Evolutionary conservation across 2,113 vertebrate species (phyloP).

Genomic region (Myrmophylax atrothorax): DNA sequence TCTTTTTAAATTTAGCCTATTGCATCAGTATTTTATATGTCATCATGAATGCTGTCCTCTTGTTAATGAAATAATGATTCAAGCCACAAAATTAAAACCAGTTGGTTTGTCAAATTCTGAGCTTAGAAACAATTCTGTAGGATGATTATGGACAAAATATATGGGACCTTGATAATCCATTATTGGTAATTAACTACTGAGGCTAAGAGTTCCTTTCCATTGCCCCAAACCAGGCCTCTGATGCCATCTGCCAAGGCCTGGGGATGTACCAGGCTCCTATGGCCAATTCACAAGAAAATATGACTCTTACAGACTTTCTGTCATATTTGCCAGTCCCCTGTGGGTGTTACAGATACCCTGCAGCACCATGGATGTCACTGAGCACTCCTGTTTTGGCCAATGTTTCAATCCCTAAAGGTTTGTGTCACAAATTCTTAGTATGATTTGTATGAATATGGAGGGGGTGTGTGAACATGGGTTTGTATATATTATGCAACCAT

Average conservation of each 20-base stretch:
- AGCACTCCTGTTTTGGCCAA: neutral
- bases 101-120: conserved; percentile 1
- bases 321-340: neutral
- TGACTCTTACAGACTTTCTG: neutral
- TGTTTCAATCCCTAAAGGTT: neutral
- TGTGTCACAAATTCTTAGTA: neutral
- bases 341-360: neutral
- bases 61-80: conserved; percentile 69
- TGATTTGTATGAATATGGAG: neutral
- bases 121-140: neutral
- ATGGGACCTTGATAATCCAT: neutral
- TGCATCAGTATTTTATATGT: conserved; percentile 67
- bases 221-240: neutral
- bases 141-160: neutral
- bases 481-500: neutral
- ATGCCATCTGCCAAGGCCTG: neutral
- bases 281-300: neutral
- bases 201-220: neutral
- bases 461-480: neutral
- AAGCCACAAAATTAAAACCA: conserved; percentile 73
- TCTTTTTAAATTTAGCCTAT: conserved; percentile 65
- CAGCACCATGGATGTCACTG: neutral
- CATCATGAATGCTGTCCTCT: conserved; percentile 59
- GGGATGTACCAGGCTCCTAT: neutral
- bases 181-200: neutral